Evolutionary conservation across 2,797 vertebrate species (phyloP), one percentile per base, ranked within the genome.

Genomic region (Ibycter americanus): DNA sequence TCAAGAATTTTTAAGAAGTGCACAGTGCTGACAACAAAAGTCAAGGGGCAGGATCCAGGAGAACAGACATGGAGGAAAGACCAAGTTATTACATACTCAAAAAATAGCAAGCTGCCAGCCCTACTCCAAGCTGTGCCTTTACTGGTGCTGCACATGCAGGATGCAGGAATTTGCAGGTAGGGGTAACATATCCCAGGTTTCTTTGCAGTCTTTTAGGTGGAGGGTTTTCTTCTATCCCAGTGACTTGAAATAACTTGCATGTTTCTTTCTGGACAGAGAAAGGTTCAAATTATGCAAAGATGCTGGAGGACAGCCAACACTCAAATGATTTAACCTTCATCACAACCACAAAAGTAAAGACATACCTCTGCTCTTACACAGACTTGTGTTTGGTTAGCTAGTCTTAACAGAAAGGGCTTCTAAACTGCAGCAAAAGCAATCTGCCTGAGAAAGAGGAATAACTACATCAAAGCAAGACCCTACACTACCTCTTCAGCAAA

Each of bases 81-180:
- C 18, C 54, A 19, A 17, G 16, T 6, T n/a, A 5, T 3, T 15
- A 38, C 8, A 42, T 36, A 36, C 4, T 1, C 31, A 52, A 25
- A 34, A 27, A 36, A 8, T 0, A 27, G n/a, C 40, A 21, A 82
- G 59, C 1, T 51, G 16, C 26, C 12, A 32, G 87, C 11, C 82
- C 4, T 1, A 4, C 12, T 12, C 32, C 59, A 27, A 26, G 34
- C 34, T 8, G 4, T 0, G 1, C 29, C 58, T 3, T 1, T 6
- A 6, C 31, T 6, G 25, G 31, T 8, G 34, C 51, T 18, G 11
- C 40, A 6, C 8, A 1, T 2, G 54, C 8, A 1, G 0, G 0
- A 15, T 0, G 2, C 0, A 0, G 40, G 66, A 12, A 63, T 4
- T 1, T 2, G 9, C 62, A 38, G 29, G 31, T 2, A 40, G 18